Base-by-base conservation (phyloP, 2,888 invertebrate species). In the Gordius sp. region DNA sequence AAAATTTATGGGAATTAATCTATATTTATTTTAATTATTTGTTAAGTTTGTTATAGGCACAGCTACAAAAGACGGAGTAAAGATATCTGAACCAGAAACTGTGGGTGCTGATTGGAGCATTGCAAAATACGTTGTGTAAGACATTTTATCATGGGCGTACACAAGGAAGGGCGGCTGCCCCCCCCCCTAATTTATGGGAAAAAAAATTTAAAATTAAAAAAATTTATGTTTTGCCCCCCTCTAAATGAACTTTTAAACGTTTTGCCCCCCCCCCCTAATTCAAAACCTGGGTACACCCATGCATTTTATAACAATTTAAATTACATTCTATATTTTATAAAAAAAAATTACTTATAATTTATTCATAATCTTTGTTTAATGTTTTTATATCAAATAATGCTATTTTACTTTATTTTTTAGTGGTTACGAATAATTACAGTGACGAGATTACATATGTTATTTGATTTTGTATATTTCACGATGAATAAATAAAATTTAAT, bases 101-200 rank as follows among this genome's bases (percentile, higher is more conserved):
- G 20, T 47, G 8, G 47, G 20, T 4, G 23, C 47, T n/a, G 47
- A 47, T 47, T 47, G 47, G 47, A 47, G 20, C 23, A 47, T 47
- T 18, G 47, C 47, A 8, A 47, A 47, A 47, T 47, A 47, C 20
- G 47, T 47, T 20, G 20, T 47, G 47, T 47, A 47, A 47, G 47
- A n/a, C n/a, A n/a, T n/a, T n/a, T n/a, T n/a, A n/a, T n/a, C n/a
- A n/a, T n/a, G n/a, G n/a, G n/a, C n/a, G n/a, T n/a, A n/a, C n/a
- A n/a, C n/a, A n/a, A n/a, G n/a, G n/a, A n/a, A n/a, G n/a, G n/a
- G n/a, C n/a, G n/a, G n/a, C n/a, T n/a, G n/a, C n/a, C n/a, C n/a
- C n/a, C n/a, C n/a, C n/a, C n/a, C n/a, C n/a, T n/a, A n/a, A n/a
- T n/a, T n/a, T n/a, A n/a, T n/a, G n/a, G n/a, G n/a, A n/a, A n/a